Base-by-base conservation (phyloP, 2,113 vertebrate species). In the Chlamydotis undulata region DNA sequence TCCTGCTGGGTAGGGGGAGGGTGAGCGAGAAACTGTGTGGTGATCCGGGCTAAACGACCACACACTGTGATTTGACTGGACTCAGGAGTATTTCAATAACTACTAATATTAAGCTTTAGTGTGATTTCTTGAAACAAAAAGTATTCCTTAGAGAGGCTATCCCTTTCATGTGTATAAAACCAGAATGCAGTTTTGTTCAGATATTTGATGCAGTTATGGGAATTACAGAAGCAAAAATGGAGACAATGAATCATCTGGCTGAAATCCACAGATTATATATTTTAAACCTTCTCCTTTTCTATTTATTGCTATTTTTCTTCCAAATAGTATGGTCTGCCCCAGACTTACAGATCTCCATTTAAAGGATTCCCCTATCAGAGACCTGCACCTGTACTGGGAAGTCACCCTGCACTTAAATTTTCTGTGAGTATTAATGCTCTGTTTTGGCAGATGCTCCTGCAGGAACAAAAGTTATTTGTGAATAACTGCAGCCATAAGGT, bases 351-450 rank as follows among this genome's bases (percentile, higher is more conserved):
- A 96, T 97, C 94, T 96, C 95, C 77, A 31, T 90, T 97, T 92
- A 96, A 96, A 95, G 83, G 60, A 47, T 79, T 95, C 43, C 74
- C 74, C 92, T 98, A 94, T 96, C 96, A 97, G 93, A 83, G 19
- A 81, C 35, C 52, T 89, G 76, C 80, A 92, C 60, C 83, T 94
- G 88, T 74, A 68, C 28, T 71, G 28, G 63, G 35, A 56, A 92
- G 35, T 71, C 52, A 89, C 64, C 26, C 22, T 67, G 13, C 28
- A 28, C 39, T 53, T 28, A 90, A 80, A 77, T 80, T 77, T 35
- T 83, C 2, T 43, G 19, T 6, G 14, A 61, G 47, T 61, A 57
- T 89, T 70, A 83, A 65, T n/a, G 55, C 31, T 74, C 41, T 61
- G 11, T 0, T 76, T 83, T 88, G 55, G 45, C 67, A 92, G 50